Evolutionary conservation across 2,113 vertebrate genomes (phyloP), one percentile per base, ranked within the genome.

Genomic region (Neopipo cinnamomea): DNA sequence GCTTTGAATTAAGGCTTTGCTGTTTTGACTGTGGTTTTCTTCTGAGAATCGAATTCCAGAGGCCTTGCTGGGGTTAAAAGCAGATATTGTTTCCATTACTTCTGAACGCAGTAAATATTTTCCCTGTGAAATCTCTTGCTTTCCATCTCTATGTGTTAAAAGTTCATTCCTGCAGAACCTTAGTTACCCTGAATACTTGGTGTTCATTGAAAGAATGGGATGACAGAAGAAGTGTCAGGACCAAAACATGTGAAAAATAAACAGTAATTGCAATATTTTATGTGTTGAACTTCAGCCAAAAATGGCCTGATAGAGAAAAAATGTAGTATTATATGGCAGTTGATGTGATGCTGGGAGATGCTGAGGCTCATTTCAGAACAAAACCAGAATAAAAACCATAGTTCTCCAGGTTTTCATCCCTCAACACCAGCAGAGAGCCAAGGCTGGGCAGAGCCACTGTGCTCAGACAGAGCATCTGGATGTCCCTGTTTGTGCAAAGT

Each of bases 1-100:
- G n/a, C 89, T 96, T 85, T 89, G 85, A 96, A 78, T 96, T 91
- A 94, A 91, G 58, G 91, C 53, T 92, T 70, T 78, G 73, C 77
- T 84, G 37, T 91, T 96, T 89, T 81, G 77, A 59, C 56, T 88
- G 93, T 13, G 23, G 52, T 91, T 90, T 94, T 81, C 88, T 92
- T 46, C 37, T 1, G 73, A 92, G 66, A 77, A 70, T 27, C 74
- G 86, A 47, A 83, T 85, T 97, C 76, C 30, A 55, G 77, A 82
- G 75, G 90, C 67, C 73, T 63, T 15, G 19, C 50, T 23, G 35
- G 25, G 90, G 92, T 96, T 86, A 86, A 35, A 76, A 88, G 74
- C 78, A 71, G 70, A 70, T 71, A 27, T 24, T 73, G 52, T 80
- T 82, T 78, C 82, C 31, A 23, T 93, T 89, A 74, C 59, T 49